A percentile compares a stretch with the other conserved stretches of the same genome.
phyloP scores from a whole-genome alignment of 2,797 vertebrate species.

The Rhinella marina region DNA sequence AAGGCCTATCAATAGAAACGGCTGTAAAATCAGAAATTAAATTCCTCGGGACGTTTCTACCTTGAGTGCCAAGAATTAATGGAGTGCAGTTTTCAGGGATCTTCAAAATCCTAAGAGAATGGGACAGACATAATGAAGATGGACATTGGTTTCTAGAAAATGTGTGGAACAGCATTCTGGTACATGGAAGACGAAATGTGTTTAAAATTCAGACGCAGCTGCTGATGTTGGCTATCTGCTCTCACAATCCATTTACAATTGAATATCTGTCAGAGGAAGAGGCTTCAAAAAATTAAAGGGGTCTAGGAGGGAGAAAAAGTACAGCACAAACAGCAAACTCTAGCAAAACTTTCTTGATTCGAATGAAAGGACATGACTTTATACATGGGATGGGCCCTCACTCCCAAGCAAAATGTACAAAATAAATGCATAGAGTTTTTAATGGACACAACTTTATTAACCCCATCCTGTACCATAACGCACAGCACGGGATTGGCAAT shows the following conservation, averaged over 20 bases:
- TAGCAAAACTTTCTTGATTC: background rate
- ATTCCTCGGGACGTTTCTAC: background rate
- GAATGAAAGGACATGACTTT: background rate
- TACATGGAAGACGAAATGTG: slow-evolving; percentile 30
- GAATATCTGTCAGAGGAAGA: slow-evolving; percentile 55
- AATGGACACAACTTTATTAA: background rate
- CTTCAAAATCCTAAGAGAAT: slow-evolving; percentile 3
- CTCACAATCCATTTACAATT: slow-evolving; percentile 55
- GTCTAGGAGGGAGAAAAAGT: slow-evolving; percentile 6
- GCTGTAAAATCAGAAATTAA: slow-evolving; percentile 1
- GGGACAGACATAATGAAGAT: slow-evolving; percentile 28
- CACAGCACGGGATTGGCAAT: no score
- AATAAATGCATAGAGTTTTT: background rate
- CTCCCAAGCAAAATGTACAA: background rate
- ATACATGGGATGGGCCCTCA: background rate
- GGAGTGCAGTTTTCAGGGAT: background rate
- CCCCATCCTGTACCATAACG: no score
- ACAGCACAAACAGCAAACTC: slow-evolving; percentile 17
- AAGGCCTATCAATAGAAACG: background rate
- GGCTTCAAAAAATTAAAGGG: slow-evolving; percentile 48
- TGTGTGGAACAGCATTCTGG: slow-evolving; percentile 18
- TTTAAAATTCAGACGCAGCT: slow-evolving; percentile 53
- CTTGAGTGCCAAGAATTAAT: slow-evolving; percentile 6
- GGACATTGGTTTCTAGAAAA: slow-evolving; percentile 28
- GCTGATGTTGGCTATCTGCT: slow-evolving; percentile 50